These are phyloP conservation scores for Castor canadensis DNA, from an alignment of 2,113 vertebrate genomes.

Conservation along the genomic window DNA sequence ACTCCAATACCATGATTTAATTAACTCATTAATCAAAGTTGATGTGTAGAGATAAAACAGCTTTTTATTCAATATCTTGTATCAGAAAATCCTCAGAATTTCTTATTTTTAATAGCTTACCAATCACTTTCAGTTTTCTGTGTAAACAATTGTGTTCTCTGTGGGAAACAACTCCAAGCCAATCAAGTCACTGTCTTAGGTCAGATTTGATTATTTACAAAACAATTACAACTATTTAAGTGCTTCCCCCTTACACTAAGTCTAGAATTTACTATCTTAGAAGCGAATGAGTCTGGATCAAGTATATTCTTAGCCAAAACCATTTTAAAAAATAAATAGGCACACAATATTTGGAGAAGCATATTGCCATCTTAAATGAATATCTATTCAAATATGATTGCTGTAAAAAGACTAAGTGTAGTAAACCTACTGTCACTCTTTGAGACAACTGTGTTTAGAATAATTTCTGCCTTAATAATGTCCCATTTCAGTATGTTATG, in stretches of 20 bases:
- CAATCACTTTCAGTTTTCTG: neutral
- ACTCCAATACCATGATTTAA: no score
- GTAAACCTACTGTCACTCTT: constrained; percentile 41
- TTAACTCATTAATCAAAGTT: no score
- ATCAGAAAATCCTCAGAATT: neutral
- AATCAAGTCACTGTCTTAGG: neutral
- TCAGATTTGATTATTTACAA: neutral
- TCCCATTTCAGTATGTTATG: constrained; percentile 43
- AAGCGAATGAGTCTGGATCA: neutral
- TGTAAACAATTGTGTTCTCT: neutral
- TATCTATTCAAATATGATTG: constrained; percentile 50
- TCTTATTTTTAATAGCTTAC: neutral
- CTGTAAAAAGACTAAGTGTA: constrained; percentile 53
- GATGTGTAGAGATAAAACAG: neutral
- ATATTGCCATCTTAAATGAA: constrained; percentile 50
- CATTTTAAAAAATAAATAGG: constrained; percentile 36
- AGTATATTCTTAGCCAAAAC: constrained; percentile 25
- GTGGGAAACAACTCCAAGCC: neutral
- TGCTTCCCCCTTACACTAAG: neutral
- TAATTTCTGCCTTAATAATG: constrained; percentile 49
- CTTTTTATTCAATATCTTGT: neutral
- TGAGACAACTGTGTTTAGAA: constrained; percentile 40
- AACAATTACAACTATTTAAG: neutral
- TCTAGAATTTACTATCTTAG: constrained; percentile 4
- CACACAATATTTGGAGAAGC: constrained; percentile 59